These are phyloP conservation scores for Gnathonemus longibarbis DNA, from an alignment of 2,113 vertebrate species.

Conservation along the genomic window DNA sequence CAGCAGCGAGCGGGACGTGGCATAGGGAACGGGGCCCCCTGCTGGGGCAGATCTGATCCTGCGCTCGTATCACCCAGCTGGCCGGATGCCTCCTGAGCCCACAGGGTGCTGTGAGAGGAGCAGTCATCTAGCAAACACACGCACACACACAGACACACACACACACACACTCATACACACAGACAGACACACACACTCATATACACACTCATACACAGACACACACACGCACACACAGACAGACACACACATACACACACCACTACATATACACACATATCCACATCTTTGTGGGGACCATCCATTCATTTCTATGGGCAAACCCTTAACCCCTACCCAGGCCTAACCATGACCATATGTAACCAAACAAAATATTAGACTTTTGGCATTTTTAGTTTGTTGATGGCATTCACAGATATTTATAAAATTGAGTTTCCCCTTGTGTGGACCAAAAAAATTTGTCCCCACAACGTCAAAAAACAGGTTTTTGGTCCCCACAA, in stretches of 20 bases:
- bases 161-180: not conserved
- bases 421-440: not conserved
- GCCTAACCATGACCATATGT: not conserved
- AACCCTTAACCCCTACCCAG: not conserved
- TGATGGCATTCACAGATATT: not conserved
- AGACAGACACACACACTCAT: not conserved
- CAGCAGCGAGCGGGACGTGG: conserved; percentile 45
- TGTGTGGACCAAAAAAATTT: not conserved
- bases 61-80: conserved; percentile 56
- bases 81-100: conserved; percentile 59
- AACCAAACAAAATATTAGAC: not conserved
- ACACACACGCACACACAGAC: no score
- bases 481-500: no score
- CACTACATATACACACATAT: not conserved
- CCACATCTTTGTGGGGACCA: not conserved
- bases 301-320: not conserved
- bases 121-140: conserved; percentile 32
- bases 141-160: not conserved
- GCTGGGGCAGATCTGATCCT: conserved; percentile 69
- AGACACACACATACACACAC: no score
- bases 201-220: not conserved
- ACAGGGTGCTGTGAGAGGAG: conserved; percentile 62
- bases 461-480: no score
- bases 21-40: conserved; percentile 63
- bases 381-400: not conserved